phyloP scores from a whole-genome alignment of 2,888 invertebrate species.

The Alcis repandata region DNA sequence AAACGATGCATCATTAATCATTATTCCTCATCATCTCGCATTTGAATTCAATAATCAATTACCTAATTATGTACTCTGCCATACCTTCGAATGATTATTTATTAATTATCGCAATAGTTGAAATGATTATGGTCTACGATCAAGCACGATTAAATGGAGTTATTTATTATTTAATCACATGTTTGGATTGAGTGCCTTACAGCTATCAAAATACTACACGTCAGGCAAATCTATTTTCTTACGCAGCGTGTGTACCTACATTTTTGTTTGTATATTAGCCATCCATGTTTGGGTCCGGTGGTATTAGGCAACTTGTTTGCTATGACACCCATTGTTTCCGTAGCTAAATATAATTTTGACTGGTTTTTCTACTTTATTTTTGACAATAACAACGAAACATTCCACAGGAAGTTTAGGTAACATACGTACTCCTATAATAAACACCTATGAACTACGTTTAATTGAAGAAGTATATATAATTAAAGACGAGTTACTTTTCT shows the following conservation, averaged over 20 bases:
- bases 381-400: conserved; percentile 8
- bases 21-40: conserved; percentile 17
- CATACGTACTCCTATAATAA: background rate
- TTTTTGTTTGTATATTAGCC: too few species aligned
- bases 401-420: conserved; percentile 3
- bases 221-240: conserved; percentile 1
- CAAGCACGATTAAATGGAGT: conserved; percentile 26
- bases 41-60: conserved; percentile 34
- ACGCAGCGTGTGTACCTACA: too few species aligned
- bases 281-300: too few species aligned
- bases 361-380: background rate
- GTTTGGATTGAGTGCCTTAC: conserved; percentile 30
- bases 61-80: conserved; percentile 32
- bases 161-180: conserved; percentile 41
- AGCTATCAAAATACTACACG: conserved; percentile 26
- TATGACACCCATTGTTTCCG: conserved; percentile 10
- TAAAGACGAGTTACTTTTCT: background rate
- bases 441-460: background rate
- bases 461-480: background rate
- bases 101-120: conserved; percentile 39
- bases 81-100: conserved; percentile 41
- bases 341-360: conserved; percentile 6
- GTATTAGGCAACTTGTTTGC: background rate
- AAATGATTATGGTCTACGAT: conserved; percentile 20
- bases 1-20: conserved; percentile 32